These are phyloP conservation scores for Cataglyphis rosenhaueri DNA, from an alignment of 2,888 invertebrate species.

Conservation along the genomic window DNA sequence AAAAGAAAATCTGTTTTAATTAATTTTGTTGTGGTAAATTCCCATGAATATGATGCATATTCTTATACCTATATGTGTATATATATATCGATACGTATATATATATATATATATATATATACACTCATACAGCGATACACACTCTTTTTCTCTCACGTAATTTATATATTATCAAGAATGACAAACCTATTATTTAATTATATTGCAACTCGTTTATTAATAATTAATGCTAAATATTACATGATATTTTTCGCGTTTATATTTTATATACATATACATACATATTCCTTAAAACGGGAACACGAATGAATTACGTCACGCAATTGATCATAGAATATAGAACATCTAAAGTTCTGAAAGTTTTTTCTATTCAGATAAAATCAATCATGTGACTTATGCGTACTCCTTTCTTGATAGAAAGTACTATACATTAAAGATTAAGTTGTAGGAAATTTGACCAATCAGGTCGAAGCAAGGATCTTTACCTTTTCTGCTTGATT, in stretches of 20 bases:
- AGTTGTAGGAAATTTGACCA: neutral
- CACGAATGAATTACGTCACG: neutral
- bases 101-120: constrained; percentile 48
- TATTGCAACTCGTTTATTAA: neutral
- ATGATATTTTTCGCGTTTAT: neutral
- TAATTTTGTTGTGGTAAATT: constrained; percentile 56
- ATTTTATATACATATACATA: neutral
- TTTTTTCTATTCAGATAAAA: too few relatives aligned
- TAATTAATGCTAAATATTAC: neutral
- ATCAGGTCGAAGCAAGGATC: neutral
- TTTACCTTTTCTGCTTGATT: neutral
- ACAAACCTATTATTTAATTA: too few relatives aligned
- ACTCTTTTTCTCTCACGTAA: too few relatives aligned
- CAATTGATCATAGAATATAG: neutral
- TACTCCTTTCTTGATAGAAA: neutral
- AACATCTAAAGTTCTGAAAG: neutral
- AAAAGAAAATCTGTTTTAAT: constrained; percentile 25
- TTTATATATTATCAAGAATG: too few relatives aligned
- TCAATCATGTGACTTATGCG: neutral
- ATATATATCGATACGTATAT: neutral
- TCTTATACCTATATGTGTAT: too few relatives aligned
- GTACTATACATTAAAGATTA: too few relatives aligned
- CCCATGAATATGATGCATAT: constrained; percentile 41
- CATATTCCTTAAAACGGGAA: neutral
- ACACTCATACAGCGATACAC: too few relatives aligned